Percentiles rank a stretch among this genome's conserved stretches.
Conservation (phyloP, 2,888 invertebrate species). For the Pseudococcus jackbeardsleyi region DNA sequence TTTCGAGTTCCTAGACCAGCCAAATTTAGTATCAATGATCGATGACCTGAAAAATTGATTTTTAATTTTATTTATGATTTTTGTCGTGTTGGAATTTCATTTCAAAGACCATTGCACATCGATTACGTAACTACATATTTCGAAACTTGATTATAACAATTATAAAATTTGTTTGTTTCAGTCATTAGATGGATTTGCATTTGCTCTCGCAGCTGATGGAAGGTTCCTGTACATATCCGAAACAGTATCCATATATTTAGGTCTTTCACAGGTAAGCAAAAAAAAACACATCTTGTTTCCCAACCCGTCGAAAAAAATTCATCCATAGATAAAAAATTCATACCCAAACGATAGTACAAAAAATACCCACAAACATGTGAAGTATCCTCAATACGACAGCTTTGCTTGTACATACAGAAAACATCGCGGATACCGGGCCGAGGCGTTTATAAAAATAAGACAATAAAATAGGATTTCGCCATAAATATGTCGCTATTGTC, state of each 20-base stretch:
- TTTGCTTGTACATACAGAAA: neutral
- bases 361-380: neutral
- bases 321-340: neutral
- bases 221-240: constrained; percentile 99
- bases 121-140: too few species aligned
- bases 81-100: too few species aligned
- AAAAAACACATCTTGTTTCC: neutral
- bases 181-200: constrained; percentile 98
- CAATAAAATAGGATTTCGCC: constrained; percentile 59
- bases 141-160: too few species aligned
- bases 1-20: too few species aligned
- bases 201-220: constrained; percentile 95
- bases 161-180: constrained; percentile 71
- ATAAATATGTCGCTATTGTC: constrained; percentile 62
- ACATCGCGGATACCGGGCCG: neutral
- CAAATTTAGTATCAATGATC: too few species aligned
- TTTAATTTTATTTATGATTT: too few species aligned
- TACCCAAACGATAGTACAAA: neutral
- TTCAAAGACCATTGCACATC: too few species aligned
- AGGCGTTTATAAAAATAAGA: constrained; percentile 35
- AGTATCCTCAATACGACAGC: neutral
- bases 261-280: constrained; percentile 92
- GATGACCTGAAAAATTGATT: too few species aligned
- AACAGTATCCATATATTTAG: constrained; percentile 99
- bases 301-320: too few species aligned